Evolutionary conservation across 2,888 invertebrate genomes (phyloP).

Genomic region (Lasioglossum malachurum): DNA sequence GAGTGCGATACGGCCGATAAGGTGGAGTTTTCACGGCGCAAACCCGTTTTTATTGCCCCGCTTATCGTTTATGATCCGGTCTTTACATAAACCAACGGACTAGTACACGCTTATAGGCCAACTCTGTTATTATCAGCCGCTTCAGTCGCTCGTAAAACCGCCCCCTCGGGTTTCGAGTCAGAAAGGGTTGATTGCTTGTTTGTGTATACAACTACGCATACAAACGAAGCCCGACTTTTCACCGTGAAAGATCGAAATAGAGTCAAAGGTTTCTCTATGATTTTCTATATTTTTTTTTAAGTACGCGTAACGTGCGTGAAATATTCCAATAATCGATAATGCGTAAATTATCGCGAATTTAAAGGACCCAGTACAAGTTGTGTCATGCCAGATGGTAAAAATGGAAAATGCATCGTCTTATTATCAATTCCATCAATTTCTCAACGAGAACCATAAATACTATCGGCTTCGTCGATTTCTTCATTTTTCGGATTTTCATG

Average conservation of each 20-base stretch:
- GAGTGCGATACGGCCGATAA: conserved; percentile 44
- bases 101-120: conserved; percentile 8
- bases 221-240: background rate
- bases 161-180: background rate
- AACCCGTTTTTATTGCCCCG: conserved; percentile 51
- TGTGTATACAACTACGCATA: background rate
- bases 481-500: background rate
- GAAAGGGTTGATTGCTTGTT: conserved; percentile 2
- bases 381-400: background rate
- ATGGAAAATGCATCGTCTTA: background rate
- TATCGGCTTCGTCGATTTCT: background rate
- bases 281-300: background rate
- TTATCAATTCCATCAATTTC: background rate
- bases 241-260: background rate
- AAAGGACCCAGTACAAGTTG: background rate
- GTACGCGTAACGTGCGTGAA: background rate
- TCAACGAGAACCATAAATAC: background rate
- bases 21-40: conserved; percentile 39
- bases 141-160: conserved; percentile 6
- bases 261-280: background rate
- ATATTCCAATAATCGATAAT: too few relatives aligned
- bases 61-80: conserved; percentile 53
- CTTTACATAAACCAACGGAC: conserved; percentile 30
- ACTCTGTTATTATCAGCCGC: conserved; percentile 6
- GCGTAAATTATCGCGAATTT: background rate